Percentiles rank a stretch among this genome's conserved stretches.
phyloP scores from a whole-genome alignment of 2,888 invertebrate species.

The Drosophila mulleri region DNA sequence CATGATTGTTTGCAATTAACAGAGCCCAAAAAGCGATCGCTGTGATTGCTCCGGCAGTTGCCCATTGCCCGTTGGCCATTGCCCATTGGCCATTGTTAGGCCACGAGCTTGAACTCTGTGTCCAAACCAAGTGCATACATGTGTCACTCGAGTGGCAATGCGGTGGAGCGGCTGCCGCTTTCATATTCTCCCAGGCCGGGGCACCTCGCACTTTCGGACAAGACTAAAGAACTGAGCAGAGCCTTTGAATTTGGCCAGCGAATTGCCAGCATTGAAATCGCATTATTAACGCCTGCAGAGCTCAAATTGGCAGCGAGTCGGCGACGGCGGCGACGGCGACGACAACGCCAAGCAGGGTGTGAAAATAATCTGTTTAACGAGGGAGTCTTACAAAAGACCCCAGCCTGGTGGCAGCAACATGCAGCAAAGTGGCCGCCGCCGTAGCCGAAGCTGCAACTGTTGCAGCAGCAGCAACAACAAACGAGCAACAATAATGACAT shows the following conservation, averaged over 20 bases:
- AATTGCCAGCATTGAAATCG: slow-evolving; percentile 74
- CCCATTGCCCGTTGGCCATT: not conserved
- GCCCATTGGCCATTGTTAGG: slow-evolving; percentile 73
- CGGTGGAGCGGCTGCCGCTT: slow-evolving; percentile 66
- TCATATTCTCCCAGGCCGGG: slow-evolving; percentile 51
- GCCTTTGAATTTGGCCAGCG: slow-evolving; percentile 67
- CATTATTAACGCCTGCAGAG: slow-evolving; percentile 82
- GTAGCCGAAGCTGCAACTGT: not conserved
- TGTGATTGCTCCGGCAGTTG: slow-evolving; percentile 52
- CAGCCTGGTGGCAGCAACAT: slow-evolving; percentile 18
- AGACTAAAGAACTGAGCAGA: slow-evolving; percentile 7
- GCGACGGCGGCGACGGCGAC: slow-evolving; percentile 25
- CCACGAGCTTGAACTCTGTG: slow-evolving; percentile 68
- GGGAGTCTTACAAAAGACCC: slow-evolving; percentile 83
- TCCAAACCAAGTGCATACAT: slow-evolving; percentile 85
- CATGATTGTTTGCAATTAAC: slow-evolving; percentile 58
- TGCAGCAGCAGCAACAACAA: slow-evolving; percentile 60
- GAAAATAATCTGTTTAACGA: slow-evolving; percentile 84
- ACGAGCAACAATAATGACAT: slow-evolving; percentile 81
- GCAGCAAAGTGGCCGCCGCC: slow-evolving; percentile 46
- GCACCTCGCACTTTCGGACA: slow-evolving; percentile 62
- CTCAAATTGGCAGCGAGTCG: slow-evolving; percentile 67
- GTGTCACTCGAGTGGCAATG: slow-evolving; percentile 79
- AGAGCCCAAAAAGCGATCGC: slow-evolving; percentile 52
- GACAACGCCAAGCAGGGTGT: slow-evolving; percentile 60